Conservation (phyloP, 2,113 vertebrate genomes). For the Protobothrops mucrosquamatus region DNA sequence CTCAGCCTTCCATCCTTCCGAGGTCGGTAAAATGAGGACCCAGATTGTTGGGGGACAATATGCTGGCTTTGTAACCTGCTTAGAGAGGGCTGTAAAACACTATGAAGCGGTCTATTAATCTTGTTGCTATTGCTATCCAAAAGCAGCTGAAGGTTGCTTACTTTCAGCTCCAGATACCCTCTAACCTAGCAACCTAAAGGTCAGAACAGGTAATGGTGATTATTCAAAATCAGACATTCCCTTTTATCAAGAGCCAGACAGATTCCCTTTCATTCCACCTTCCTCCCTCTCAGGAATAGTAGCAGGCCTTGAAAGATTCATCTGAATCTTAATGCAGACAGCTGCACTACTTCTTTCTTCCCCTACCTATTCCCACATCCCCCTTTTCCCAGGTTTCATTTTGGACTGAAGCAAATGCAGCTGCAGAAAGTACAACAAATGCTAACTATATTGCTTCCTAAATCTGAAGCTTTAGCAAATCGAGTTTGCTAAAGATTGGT, state of each 20-base stretch:
- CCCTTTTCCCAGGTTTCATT: conserved; percentile 13
- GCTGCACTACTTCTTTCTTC: conserved; percentile 12
- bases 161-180: background rate
- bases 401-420: background rate
- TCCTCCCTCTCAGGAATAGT: conserved; percentile 45
- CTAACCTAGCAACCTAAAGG: background rate
- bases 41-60: too few species aligned
- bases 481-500: background rate
- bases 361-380: conserved; percentile 36
- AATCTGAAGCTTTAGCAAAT: background rate
- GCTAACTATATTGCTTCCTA: conserved; percentile 6
- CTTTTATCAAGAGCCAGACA: conserved; percentile 57
- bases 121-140: background rate
- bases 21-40: too few species aligned
- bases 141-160: background rate
- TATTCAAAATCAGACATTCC: conserved; percentile 43
- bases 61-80: too few species aligned
- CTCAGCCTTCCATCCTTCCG: too few species aligned
- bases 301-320: conserved; percentile 30
- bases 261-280: conserved; percentile 53
- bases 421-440: background rate
- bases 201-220: conserved; percentile 48
- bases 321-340: conserved; percentile 29
- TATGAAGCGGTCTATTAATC: too few species aligned
- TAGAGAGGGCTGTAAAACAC: too few species aligned